Conservation (phyloP, 2,113 vertebrate genomes). For the Gnathonemus longibarbis region DNA sequence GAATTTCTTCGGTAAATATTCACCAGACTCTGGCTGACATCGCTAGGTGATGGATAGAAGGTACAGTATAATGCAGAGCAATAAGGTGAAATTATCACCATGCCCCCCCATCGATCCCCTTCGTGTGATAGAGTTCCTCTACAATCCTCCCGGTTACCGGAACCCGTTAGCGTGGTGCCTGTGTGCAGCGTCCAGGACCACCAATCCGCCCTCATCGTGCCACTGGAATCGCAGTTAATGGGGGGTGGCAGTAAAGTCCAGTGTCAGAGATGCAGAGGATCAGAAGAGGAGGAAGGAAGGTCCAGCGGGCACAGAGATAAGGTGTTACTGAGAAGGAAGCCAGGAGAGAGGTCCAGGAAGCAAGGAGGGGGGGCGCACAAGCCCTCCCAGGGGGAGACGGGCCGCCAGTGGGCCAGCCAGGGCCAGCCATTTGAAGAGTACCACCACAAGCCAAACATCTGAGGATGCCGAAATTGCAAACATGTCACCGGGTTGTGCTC, state of each 20-base stretch:
- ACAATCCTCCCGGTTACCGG: not conserved
- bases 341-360: conserved; percentile 67
- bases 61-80: not conserved
- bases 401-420: conserved; percentile 41
- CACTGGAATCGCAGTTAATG: not conserved
- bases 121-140: not conserved
- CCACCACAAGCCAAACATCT: conserved; percentile 77
- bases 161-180: not conserved
- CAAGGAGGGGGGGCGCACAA: conserved; percentile 66
- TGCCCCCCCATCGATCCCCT: not conserved
- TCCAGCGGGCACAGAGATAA: not conserved
- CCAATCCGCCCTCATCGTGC: not conserved
- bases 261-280: conserved; percentile 13
- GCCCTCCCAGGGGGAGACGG: conserved; percentile 42
- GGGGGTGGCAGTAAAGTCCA: not conserved
- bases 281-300: conserved; percentile 19
- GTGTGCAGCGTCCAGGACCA: not conserved
- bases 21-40: not conserved
- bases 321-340: conserved; percentile 28
- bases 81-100: not conserved
- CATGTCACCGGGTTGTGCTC: conserved; percentile 79
- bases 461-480: conserved; percentile 84
- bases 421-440: conserved; percentile 83
- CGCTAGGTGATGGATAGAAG: not conserved
- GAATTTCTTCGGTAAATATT: not conserved